Evolutionary conservation across 2,113 vertebrate genomes (phyloP).

Genomic region (Calyptommatus sinebrachiatus): DNA sequence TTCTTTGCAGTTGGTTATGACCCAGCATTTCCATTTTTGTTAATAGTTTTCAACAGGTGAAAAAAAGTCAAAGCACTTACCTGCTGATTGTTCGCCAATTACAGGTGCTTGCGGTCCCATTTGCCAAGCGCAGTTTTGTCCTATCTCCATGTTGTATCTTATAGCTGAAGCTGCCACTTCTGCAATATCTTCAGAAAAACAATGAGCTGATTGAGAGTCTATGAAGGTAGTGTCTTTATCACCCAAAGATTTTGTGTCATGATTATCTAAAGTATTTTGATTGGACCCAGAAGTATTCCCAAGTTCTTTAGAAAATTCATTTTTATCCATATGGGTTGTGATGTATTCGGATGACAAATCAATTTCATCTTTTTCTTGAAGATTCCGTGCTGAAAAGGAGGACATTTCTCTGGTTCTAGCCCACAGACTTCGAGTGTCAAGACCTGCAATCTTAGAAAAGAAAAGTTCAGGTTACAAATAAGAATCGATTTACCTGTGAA

Average conservation of each 20-base stretch:
- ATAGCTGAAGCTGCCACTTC: conserved; percentile 24
- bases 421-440: conserved; percentile 43
- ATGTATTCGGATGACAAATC: conserved; percentile 39
- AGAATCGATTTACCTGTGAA: neutral
- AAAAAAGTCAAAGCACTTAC: conserved; percentile 47
- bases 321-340: conserved; percentile 54
- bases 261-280: conserved; percentile 82
- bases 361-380: conserved; percentile 31
- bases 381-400: conserved; percentile 31
- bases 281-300: conserved; percentile 76
- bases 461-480: neutral
- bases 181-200: conserved; percentile 34
- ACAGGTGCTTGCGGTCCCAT: conserved; percentile 25
- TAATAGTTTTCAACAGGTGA: neutral
- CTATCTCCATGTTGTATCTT: conserved; percentile 14
- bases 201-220: conserved; percentile 50
- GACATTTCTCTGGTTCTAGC: conserved; percentile 42
- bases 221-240: conserved; percentile 68
- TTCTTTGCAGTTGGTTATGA: neutral
- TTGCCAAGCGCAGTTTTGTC: conserved; percentile 27
- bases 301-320: conserved; percentile 65
- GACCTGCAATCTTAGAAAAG: conserved; percentile 50
- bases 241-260: conserved; percentile 75
- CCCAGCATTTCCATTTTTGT: neutral
- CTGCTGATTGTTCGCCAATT: conserved; percentile 32